Conservation (phyloP, 2,888 invertebrate genomes). For the Hemaris fuciformis region DNA sequence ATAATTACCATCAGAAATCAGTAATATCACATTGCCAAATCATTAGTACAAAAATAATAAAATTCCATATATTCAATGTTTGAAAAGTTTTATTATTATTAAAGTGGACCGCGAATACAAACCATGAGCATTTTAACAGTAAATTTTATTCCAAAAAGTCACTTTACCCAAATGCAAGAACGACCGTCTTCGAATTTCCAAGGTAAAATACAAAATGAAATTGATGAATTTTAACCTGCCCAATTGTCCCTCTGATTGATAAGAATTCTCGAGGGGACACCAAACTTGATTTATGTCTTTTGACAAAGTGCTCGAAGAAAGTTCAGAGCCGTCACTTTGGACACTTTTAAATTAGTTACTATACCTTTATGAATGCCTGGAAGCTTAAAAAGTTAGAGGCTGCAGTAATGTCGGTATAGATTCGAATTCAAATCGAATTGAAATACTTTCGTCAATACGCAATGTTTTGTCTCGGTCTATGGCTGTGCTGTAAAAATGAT, state of each 20-base stretch:
- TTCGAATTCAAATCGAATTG: too few relatives aligned
- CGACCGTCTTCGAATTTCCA: background rate
- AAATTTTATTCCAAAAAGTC: background rate
- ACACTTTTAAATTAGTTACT: constrained; percentile 8
- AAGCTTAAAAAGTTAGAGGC: too few relatives aligned
- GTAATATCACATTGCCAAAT: too few relatives aligned
- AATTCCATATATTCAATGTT: too few relatives aligned
- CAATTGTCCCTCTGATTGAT: constrained; percentile 10
- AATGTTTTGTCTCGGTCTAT: too few relatives aligned
- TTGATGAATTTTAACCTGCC: constrained; percentile 12
- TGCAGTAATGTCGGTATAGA: too few relatives aligned
- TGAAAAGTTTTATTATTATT: too few relatives aligned
- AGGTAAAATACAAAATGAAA: background rate
- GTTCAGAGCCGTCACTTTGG: background rate
- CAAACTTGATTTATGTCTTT: constrained; percentile 7
- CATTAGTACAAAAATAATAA: too few relatives aligned
- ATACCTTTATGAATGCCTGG: background rate
- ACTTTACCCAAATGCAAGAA: background rate
- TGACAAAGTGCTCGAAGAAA: constrained; percentile 7
- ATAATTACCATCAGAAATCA: too few relatives aligned
- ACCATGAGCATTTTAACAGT: background rate
- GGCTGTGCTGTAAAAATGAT: too few relatives aligned
- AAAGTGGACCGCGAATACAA: background rate
- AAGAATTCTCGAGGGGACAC: constrained; percentile 7
- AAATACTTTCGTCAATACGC: too few relatives aligned